Evolutionary conservation across 2,113 vertebrate species (phyloP).

Genomic region (Setophaga petechia): DNA sequence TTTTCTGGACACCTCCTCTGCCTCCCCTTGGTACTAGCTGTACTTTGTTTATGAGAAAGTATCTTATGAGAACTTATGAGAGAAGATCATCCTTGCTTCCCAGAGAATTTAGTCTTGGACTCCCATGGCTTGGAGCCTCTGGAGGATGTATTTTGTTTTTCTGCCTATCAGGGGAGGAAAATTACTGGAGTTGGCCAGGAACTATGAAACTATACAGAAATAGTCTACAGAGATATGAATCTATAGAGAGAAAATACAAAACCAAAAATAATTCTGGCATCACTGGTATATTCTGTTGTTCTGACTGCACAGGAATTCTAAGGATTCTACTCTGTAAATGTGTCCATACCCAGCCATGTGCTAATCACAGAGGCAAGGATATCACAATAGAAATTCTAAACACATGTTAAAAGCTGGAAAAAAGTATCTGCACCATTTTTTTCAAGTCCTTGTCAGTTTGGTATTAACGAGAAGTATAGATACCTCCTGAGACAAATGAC

Average conservation of each 20-base stretch:
- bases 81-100: neutral
- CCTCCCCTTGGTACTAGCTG: neutral
- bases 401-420: neutral
- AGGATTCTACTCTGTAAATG: neutral
- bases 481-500: neutral
- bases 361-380: neutral
- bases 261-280: neutral
- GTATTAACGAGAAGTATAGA: neutral
- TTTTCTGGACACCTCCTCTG: neutral
- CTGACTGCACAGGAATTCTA: neutral
- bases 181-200: neutral
- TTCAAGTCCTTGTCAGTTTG: neutral
- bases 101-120: neutral
- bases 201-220: neutral
- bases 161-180: neutral
- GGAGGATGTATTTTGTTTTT: neutral
- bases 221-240: neutral
- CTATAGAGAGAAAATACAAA: neutral
- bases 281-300: neutral
- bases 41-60: neutral
- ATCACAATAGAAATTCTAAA: neutral
- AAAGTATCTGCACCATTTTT: neutral
- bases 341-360: neutral
- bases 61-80: neutral
- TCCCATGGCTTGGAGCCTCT: neutral